Base-by-base conservation (phyloP, 2,888 invertebrate genomes). In the Paralinhomoeus sp. region DNA sequence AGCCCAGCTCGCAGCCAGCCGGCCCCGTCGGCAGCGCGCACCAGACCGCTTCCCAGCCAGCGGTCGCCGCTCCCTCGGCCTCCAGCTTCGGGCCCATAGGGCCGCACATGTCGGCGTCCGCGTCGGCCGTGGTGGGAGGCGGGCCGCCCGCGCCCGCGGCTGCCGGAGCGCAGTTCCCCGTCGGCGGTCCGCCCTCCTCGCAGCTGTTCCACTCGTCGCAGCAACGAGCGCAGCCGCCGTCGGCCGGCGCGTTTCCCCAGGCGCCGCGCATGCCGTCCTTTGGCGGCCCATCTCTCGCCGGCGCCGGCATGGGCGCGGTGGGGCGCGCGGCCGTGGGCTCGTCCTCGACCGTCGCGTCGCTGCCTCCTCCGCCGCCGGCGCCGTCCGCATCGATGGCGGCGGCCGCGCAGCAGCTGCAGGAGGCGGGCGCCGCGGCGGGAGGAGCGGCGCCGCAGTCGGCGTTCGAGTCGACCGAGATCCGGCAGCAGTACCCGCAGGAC, bases 91-190 rank as follows among this genome's bases (percentile, higher is more conserved):
- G n/a, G n/a, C n/a, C n/a, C n/a, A n/a, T n/a, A n/a, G n/a, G n/a
- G n/a, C n/a, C n/a, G n/a, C n/a, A n/a, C n/a, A n/a, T n/a, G 18
- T 7, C 36, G 36, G 18, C 36, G 18, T 7, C 36, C 36, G 18
- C 36, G n/a, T 36, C 36, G 36, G 36, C 36, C 15, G 18, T 18
- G 36, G n/a, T 18, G 15, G 18, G 43, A n/a, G 13, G 7, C 5
- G n/a, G 13, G 13, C 12, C 12, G 49, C 27, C 49, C 9, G 33
- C 18, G 9, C 21, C 44, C 51, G 13, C 47, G 51, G n/a, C 48
- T 15, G 41, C 47, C 18, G 13, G 50, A 55, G 23, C 59, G 60
- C 13, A 60, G 59, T 2, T 62, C 62, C 2, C 62, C 63, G 15
- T 57, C 24, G 17, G 31, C 31, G 17, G 40, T 12, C 15, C 43